Percentiles rank a stretch among this genome's conserved stretches.
Evolutionary conservation across 2,797 vertebrate species (phyloP).

Genomic region (Microcaecilia unicolor): DNA sequence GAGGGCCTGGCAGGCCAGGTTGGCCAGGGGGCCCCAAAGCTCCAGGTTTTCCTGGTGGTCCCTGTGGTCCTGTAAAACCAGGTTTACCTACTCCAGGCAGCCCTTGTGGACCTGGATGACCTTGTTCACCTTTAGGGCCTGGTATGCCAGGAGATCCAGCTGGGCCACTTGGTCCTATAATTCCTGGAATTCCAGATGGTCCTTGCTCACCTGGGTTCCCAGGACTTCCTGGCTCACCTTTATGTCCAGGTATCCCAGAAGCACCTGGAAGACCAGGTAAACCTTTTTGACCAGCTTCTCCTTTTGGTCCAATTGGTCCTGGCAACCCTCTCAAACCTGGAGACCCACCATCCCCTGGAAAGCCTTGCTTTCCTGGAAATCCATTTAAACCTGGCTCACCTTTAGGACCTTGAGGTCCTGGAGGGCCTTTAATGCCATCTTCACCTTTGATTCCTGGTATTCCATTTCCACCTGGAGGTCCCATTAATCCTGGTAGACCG

Average conservation of each 20-base stretch:
- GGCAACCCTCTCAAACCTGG: slow-evolving; percentile 77
- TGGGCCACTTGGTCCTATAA: slow-evolving; percentile 79
- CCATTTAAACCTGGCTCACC: slow-evolving; percentile 78
- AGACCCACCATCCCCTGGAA: slow-evolving; percentile 74
- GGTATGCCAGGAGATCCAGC: slow-evolving; percentile 83
- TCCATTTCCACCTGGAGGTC: slow-evolving; percentile 72
- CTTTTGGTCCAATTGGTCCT: slow-evolving; percentile 79
- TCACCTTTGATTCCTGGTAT: slow-evolving; percentile 87
- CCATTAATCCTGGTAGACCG: slow-evolving; percentile 77
- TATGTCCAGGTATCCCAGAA: slow-evolving; percentile 67
- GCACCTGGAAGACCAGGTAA: slow-evolving; percentile 69
- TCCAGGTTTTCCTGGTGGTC: slow-evolving; percentile 80
- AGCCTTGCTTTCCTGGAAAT: slow-evolving; percentile 76
- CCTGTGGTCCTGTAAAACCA: slow-evolving; percentile 68
- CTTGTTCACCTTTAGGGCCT: slow-evolving; percentile 79
- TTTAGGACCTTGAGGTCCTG: slow-evolving; percentile 70
- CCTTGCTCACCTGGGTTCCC: slow-evolving; percentile 80
- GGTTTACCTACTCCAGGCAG: slow-evolving; percentile 79
- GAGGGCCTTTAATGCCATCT: slow-evolving; percentile 60
- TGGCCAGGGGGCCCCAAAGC: slow-evolving; percentile 70
- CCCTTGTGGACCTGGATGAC: slow-evolving; percentile 73
- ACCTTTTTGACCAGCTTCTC: slow-evolving; percentile 74
- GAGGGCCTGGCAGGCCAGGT: slow-evolving; percentile 76
- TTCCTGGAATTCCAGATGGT: slow-evolving; percentile 83
- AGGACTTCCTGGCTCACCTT: slow-evolving; percentile 70